phyloP scores from a whole-genome alignment of 2,797 vertebrate species.

The Rousettus madagascariensis region DNA sequence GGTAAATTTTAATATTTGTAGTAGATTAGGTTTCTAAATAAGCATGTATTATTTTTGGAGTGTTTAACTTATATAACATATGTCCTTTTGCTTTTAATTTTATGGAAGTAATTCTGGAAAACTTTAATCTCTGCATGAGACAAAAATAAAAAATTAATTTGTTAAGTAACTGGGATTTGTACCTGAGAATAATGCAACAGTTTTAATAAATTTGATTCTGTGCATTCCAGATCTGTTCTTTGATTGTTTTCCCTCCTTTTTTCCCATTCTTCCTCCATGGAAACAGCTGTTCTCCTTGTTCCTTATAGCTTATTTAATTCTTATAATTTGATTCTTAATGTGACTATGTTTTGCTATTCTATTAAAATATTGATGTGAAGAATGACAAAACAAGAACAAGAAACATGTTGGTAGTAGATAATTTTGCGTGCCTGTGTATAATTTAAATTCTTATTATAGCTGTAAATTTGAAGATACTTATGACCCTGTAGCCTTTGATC shows the following conservation, averaged over 20 bases:
- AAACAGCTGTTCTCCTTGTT: not conserved
- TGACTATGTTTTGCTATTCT: not conserved
- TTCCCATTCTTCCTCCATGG: not conserved
- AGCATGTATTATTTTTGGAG: not conserved
- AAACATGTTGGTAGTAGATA: not conserved
- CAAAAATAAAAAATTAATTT: conserved; percentile 17
- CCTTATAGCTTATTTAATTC: conserved; percentile 5
- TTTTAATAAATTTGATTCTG: conserved; percentile 26
- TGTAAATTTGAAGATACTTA: not conserved
- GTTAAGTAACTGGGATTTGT: not conserved
- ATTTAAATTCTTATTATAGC: not conserved
- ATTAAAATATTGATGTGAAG: conserved; percentile 3
- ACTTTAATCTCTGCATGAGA: not conserved
- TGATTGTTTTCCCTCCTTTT: not conserved
- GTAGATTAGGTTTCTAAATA: not conserved
- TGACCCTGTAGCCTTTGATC: not conserved
- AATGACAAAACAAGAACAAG: not conserved
- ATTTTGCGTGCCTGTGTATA: not conserved
- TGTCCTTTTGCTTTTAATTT: not conserved
- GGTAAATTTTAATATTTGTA: conserved; percentile 81
- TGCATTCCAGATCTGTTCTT: not conserved
- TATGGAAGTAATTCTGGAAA: not conserved
- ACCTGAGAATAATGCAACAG: not conserved
- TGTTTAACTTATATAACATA: not conserved
- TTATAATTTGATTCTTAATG: conserved; percentile 25